Evolutionary conservation across 2,113 vertebrate genomes (phyloP), one percentile per base, ranked within the genome.

Genomic region (Amphiprion ocellaris): DNA sequence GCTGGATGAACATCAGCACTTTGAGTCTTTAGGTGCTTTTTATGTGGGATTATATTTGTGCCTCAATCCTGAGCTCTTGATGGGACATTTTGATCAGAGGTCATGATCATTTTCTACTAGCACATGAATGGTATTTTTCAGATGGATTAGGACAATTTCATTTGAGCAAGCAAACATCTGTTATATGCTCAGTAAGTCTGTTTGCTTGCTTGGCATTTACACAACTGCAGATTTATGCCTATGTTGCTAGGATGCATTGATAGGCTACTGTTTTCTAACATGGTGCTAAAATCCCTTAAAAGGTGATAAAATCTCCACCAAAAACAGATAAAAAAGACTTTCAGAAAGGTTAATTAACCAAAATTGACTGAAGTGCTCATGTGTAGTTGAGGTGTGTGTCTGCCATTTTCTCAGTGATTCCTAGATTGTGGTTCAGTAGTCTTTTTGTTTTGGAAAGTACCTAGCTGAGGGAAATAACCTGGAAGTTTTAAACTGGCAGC

Each of bases 11-110:
- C 59, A 83, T 76, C 60, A 78, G 70, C 60, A 59, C 61, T 64
- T 63, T 76, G 63, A 62, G 69, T 64, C 19, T 66, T 23, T 61
- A 67, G 79, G 61, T 67, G 72, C 63, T 87, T 74, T 81, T 68
- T 30, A 44, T 39, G 52, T 54, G 33, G 78, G 54, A 46, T 56
- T 52, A 23, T 67, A 46, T 83, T 61, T 73, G 62, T 17, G 46
- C 52, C 33, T 82, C 60, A 30, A 10, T 71, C 37, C 5, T 21
- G 28, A 70, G 73, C 10, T 14, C 19, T 17, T 54, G 39, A 47
- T 37, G 33, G 62, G 44, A 37, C 28, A 37, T 55, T 63, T 26
- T 24, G 30, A 58, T 37, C 10, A 12, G 4, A 37, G 9, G 12
- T 47, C 52, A 30, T 10, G 10, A 39, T 16, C 15, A 52, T 49